Conservation (phyloP, 1,140 invertebrate genomes). For the Brachionus plicatilis region DNA sequence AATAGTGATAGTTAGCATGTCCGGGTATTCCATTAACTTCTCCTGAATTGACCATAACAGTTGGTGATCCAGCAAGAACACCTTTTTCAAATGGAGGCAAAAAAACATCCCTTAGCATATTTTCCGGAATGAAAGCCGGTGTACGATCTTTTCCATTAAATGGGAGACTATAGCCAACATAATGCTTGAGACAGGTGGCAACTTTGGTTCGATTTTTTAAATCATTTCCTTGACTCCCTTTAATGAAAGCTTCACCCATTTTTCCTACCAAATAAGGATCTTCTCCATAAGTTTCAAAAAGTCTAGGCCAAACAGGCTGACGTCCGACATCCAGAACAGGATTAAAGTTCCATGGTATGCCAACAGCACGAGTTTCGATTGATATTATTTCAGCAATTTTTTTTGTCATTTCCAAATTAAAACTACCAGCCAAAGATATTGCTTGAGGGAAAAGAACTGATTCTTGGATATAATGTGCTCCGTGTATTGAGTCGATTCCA, state of each 20-base stretch:
- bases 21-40: conserved; percentile 25
- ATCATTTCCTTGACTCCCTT: neutral
- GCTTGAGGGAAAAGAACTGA: conserved; percentile 12
- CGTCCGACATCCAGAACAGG: neutral
- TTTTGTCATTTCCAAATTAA: neutral
- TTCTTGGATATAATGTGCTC: conserved; percentile 12
- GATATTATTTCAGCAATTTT: neutral
- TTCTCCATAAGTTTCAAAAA: conserved; percentile 31
- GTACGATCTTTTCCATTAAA: conserved; percentile 2
- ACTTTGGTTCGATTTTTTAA: neutral
- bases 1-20: conserved; percentile 13
- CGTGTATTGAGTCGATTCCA: conserved; percentile 21
- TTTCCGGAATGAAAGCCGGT: neutral
- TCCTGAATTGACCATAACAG: conserved; percentile 14
- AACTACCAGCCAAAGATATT: neutral
- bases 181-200: conserved; percentile 14
- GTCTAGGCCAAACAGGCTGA: neutral
- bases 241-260: neutral
- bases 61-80: neutral
- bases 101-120: neutral
- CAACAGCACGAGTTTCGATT: neutral
- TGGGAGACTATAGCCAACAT: neutral
- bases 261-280: neutral
- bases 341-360: conserved; percentile 30
- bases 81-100: conserved; percentile 28